Evolutionary conservation across 2,888 invertebrate species (phyloP), one percentile per base, ranked within the genome.

Genomic region (Clivina fossor): DNA sequence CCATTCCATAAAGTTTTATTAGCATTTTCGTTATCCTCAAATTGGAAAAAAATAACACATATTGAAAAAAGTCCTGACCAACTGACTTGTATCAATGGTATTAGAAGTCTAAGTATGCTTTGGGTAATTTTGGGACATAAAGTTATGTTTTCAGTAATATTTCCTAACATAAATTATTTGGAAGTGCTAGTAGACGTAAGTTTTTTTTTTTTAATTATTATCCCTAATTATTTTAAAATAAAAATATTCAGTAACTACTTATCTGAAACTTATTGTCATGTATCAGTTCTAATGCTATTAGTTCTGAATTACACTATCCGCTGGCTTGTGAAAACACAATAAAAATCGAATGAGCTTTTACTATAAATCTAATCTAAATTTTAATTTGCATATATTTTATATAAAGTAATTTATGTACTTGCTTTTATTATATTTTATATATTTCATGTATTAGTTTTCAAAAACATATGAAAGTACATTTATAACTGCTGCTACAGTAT

Each of bases 401-500:
- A n/a, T n/a, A n/a, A n/a, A n/a, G n/a, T n/a, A n/a, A n/a, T n/a
- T n/a, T n/a, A n/a, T n/a, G n/a, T n/a, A n/a, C n/a, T n/a, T n/a
- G n/a, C n/a, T n/a, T n/a, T n/a, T n/a, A n/a, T n/a, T n/a, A n/a
- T 7, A 24, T 24, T 24, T 24, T 7, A 24, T 24, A 24, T 24
- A 24, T 24, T 43, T 43, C 18, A 63, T 77, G 77, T 74, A 71
- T 71, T n/a, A n/a, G 49, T 13, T 16, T 26, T 71, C 4, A 51
- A 58, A 46, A 56, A 38, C 3, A 22, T 59, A 7, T 35, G 38
- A 32, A 20, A 9, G 5, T 19, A 30, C 66, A 64, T 4, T 69
- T 7, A 57, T 74, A 22, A 50, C 68, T 2, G 66, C 66, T 30
- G 71, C 69, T 0, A 66, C 69, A 2, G 64, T 73, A 41, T 60